phyloP scores from a whole-genome alignment of 2,888 invertebrate species.

The Scrobipalpa atriplicella region DNA sequence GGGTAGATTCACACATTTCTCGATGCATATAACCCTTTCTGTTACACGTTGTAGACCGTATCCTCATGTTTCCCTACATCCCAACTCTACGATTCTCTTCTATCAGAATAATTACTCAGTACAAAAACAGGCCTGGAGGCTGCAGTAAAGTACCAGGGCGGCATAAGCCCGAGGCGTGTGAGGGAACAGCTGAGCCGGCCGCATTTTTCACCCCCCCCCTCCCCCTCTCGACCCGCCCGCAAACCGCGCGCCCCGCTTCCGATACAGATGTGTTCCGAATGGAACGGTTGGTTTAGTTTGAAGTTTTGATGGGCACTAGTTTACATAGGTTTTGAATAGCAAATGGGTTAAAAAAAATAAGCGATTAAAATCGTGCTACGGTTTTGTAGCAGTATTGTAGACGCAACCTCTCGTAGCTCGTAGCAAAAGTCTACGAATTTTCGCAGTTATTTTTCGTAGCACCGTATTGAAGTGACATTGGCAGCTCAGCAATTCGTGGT shows the following conservation, averaged over 20 bases:
- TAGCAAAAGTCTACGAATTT: background rate
- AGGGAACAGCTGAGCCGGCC: constrained; percentile 25
- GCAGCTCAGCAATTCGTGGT: no score
- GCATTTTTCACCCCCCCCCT: constrained; percentile 25
- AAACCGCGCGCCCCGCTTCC: constrained; percentile 22
- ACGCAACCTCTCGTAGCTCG: background rate
- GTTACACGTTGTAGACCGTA: no score
- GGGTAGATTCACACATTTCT: no score
- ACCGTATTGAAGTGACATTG: no score
- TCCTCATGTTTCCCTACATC: background rate
- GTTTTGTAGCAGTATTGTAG: no score
- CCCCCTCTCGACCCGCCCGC: constrained; percentile 14
- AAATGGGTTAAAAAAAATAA: background rate
- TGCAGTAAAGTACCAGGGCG: constrained; percentile 16
- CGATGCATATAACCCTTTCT: no score
- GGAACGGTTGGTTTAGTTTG: constrained; percentile 34
- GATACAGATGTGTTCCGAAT: constrained; percentile 20
- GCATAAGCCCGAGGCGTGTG: constrained; percentile 23
- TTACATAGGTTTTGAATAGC: background rate
- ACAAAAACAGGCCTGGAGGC: background rate
- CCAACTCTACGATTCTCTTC: background rate
- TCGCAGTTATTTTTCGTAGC: no score
- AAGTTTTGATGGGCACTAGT: background rate
- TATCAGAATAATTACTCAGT: constrained; percentile 6
- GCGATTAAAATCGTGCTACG: no score